phyloP scores from a whole-genome alignment of 2,113 vertebrate genomes.

The pig (Sus scrofa) region DNA sequence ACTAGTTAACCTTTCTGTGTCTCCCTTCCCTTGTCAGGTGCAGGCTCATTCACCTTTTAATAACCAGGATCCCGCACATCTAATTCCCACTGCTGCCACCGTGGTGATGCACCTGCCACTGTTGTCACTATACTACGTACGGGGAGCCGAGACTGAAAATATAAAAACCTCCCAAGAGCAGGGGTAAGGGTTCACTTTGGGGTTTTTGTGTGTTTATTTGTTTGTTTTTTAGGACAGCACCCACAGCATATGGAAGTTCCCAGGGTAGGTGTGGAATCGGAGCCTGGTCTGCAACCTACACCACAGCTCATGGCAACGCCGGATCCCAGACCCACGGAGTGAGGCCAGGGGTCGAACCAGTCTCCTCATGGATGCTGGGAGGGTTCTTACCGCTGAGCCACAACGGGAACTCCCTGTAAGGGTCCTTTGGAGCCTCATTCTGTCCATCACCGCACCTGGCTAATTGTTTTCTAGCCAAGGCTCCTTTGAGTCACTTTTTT shows the following conservation, averaged over 20 bases:
- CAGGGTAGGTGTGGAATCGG: too few species aligned
- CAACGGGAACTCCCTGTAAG: too few species aligned
- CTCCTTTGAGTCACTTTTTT: neutral
- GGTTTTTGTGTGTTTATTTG: too few species aligned
- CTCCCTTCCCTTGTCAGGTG: constrained; percentile 58
- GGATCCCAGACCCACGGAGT: too few species aligned
- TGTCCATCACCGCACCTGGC: neutral
- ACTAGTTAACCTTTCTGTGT: neutral
- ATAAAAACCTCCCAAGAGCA: neutral
- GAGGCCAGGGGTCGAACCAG: too few species aligned
- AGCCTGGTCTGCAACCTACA: too few species aligned
- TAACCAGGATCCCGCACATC: constrained; percentile 23
- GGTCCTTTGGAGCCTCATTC: neutral
- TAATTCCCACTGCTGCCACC: neutral
- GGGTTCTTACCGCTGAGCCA: too few species aligned
- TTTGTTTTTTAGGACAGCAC: too few species aligned
- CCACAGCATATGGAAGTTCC: too few species aligned
- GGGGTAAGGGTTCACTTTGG: neutral
- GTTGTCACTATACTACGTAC: neutral
- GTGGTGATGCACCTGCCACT: neutral
- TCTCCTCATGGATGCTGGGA: too few species aligned
- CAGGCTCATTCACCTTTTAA: constrained; percentile 63
- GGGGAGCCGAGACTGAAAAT: neutral
- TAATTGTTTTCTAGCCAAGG: neutral
- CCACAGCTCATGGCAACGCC: too few species aligned